Percentiles rank a stretch among this genome's conserved stretches.
These are phyloP conservation scores for Sericinus montela DNA, from an alignment of 2,888 invertebrate species.

Conservation along the genomic window DNA sequence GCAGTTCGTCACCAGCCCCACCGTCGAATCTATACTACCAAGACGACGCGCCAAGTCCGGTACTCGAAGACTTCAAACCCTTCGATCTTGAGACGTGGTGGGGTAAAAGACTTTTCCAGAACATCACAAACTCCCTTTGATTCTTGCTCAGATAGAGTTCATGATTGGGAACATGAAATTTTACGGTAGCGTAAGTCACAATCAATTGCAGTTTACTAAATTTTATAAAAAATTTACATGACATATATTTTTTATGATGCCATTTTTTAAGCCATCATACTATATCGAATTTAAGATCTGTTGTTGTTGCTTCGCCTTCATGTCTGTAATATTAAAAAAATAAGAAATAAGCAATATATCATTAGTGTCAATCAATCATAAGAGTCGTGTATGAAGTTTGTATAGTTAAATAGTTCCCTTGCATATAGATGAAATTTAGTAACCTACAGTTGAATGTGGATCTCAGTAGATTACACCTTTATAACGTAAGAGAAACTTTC, in stretches of 20 bases:
- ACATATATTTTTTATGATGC: constrained; percentile 19
- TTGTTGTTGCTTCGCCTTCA: background rate
- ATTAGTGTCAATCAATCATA: background rate
- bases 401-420: background rate
- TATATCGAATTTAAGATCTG: constrained; percentile 8
- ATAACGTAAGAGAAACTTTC: constrained; percentile 53
- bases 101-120: constrained; percentile 91
- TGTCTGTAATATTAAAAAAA: background rate
- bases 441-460: constrained; percentile 76
- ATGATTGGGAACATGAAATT: constrained; percentile 40
- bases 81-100: constrained; percentile 95
- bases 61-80: constrained; percentile 89
- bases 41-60: constrained; percentile 84
- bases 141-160: constrained; percentile 19
- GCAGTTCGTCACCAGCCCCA: constrained; percentile 63
- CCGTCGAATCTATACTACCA: constrained; percentile 82
- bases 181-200: constrained; percentile 69
- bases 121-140: constrained; percentile 89
- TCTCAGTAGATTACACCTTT: constrained; percentile 59
- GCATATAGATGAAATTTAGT: constrained; percentile 48
- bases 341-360: background rate
- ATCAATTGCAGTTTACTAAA: constrained; percentile 75
- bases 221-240: constrained; percentile 33
- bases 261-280: constrained; percentile 8
- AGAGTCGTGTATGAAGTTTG: background rate